Base-by-base conservation (phyloP, 1,140 invertebrate genomes). In the Aradophagus sp. region DNA sequence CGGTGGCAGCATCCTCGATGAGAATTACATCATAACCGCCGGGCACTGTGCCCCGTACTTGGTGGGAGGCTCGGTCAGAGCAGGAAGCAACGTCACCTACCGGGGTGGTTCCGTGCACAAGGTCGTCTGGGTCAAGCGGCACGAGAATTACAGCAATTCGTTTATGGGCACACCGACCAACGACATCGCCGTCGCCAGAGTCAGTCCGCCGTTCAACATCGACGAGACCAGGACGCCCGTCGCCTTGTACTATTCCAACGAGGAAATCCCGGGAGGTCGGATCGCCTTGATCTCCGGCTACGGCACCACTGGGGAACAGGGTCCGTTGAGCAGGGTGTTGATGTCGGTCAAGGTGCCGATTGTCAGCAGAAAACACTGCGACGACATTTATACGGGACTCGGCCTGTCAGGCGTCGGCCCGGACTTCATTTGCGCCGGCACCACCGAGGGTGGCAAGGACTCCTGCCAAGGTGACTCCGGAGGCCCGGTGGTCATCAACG, bases 401-500 rank as follows among this genome's bases (percentile, higher is more conserved):
- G 36, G 65, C 1, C 3, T 41, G 2, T 0, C 10, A 0, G 39
- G 38, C 8, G 47, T 58, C 0, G 0, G 0, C 0, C 41, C 39
- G 17, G 48, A 61, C 31, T 59, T 59, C 13, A 55, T 68, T 17
- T 61, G 65, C 19, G 56, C 53, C 0, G 65, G 65, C 2, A 16
- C n/a, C 1, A 3, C 2, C 0, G 10, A 55, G 2, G 65, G 65
- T 7, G 42, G 48, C 5, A 69, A 61, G 7, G 56, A 69, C 13
- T 41, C 56, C 1, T 69, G 65, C 41, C 56, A 56, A 26, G 65
- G 65, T n/a, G 65, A 69, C 10, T 69, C 65, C 8, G 63, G 63
- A 8, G 55, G 63, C 10, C 63, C 63, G 10, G 53, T 61, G 0
- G 38, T 55, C 0, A 20, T 55, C 2, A 35, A 48, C 0, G 65